phyloP scores from a whole-genome alignment of 1,140 invertebrate species.

The Drosophila ficusphila region DNA sequence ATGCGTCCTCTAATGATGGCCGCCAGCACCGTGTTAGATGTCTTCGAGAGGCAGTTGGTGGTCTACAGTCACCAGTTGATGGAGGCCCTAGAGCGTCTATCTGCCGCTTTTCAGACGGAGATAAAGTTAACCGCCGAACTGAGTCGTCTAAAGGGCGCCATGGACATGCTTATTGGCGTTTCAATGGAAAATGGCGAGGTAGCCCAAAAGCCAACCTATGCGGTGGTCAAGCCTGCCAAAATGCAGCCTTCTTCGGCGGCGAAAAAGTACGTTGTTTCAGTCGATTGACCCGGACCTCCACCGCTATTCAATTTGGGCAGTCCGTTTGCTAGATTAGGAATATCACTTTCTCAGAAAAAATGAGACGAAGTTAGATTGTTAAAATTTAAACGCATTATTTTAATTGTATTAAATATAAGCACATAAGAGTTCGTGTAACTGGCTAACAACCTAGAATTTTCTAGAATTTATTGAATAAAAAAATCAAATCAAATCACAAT shows the following conservation, averaged over 20 bases:
- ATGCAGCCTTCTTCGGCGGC: constrained; percentile 60
- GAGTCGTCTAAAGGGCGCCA: constrained; percentile 88
- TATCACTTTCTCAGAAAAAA: no score
- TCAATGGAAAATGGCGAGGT: constrained; percentile 78
- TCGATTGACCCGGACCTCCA: constrained; percentile 34
- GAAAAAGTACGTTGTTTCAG: constrained; percentile 48
- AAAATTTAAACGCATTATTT: background rate
- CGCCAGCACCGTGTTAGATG: constrained; percentile 89
- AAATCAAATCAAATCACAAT: no score
- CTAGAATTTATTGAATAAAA: no score
- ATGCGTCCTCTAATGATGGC: constrained; percentile 90
- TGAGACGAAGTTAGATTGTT: no score
- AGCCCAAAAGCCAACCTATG: background rate
- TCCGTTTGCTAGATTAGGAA: background rate
- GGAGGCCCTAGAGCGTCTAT: constrained; percentile 87
- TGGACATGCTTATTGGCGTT: constrained; percentile 88
- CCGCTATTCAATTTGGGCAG: background rate
- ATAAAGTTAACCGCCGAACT: constrained; percentile 87
- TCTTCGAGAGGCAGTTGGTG: constrained; percentile 86
- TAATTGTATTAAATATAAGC: background rate
- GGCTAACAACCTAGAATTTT: no score
- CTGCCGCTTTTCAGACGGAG: constrained; percentile 88
- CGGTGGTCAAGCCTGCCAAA: background rate
- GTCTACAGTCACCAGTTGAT: constrained; percentile 85
- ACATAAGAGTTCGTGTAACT: background rate